A percentile compares a stretch with the other conserved stretches of the same genome.
Evolutionary conservation across 1,140 invertebrate species (phyloP).

Genomic region (Centruroides vittatus): DNA sequence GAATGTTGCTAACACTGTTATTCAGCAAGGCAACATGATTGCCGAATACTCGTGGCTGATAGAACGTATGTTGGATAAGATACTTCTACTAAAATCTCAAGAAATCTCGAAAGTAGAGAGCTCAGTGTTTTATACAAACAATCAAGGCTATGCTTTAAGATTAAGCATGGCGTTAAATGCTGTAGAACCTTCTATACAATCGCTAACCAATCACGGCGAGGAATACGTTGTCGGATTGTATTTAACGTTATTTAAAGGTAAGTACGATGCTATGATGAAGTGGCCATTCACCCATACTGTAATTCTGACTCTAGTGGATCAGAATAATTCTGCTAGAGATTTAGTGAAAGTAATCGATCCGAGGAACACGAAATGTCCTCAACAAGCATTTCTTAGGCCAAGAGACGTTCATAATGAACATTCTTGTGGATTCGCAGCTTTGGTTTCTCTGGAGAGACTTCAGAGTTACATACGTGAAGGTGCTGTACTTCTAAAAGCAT

Average conservation of each 20-base stretch:
- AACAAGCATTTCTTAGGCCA: conserved; percentile 4
- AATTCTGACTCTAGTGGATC: conserved; percentile 7
- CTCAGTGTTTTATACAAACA: conserved; percentile 3
- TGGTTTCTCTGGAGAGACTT: not conserved
- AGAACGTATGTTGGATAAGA: not conserved
- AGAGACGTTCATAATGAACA: not conserved
- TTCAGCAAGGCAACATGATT: not conserved
- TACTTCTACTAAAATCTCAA: not conserved
- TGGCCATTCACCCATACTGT: conserved; percentile 14
- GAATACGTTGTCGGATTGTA: conserved; percentile 8
- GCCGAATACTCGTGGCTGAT: conserved; percentile 9
- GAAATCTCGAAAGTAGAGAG: conserved; percentile 7
- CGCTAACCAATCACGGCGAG: not conserved
- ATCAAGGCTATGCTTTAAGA: conserved; percentile 9
- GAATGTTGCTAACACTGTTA: not conserved
- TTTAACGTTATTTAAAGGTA: conserved; percentile 11
- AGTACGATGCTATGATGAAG: conserved; percentile 9
- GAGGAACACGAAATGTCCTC: not conserved
- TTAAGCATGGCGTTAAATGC: not conserved
- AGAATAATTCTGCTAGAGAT: not conserved
- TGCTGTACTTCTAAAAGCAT: too few species aligned
- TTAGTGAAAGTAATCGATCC: conserved; percentile 7
- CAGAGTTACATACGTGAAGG: too few species aligned
- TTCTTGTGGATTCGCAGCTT: conserved; percentile 4
- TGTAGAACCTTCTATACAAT: not conserved